Base-by-base conservation (phyloP, 2,113 vertebrate species). In the Leiothrix lutea region DNA sequence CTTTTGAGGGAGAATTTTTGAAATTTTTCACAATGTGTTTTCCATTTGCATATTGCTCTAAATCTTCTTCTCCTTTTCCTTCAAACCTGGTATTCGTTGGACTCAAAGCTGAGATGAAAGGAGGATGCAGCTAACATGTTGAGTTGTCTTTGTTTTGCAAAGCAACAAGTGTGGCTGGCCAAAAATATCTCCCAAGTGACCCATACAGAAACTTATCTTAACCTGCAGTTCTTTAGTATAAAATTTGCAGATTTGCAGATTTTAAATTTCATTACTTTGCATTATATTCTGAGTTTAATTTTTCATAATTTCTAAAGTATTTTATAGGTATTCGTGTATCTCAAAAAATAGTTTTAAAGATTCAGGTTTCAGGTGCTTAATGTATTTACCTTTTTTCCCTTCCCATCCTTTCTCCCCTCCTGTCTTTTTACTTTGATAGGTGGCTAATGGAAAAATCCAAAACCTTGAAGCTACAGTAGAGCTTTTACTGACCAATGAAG, bases 361-460 rank as follows among this genome's bases (percentile, higher is more conserved):
- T 71, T n/a, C n/a, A n/a, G 3, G 2, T 80, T 80, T 83, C 40
- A 24, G 22, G 14, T 84, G 24, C 57, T 56, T 87, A 64, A 92
- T 67, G 4, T 54, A 45, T 65, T 72, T 69, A 11, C 4, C 29
- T 31, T 36, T 51, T 60, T n/a, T 35, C 16, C 24, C 24, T 44
- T 33, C 26, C 20, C 25, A 11, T 69, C 9, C 8, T 69, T 48
- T 45, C 14, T 66, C 3, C 13, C 17, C 33, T 80, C 18, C 53
- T 95, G 48, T 65, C 50, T 78, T 85, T 80, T 86, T 50, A 4
- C 50, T 69, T 35, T 79, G 80, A 69, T 99, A 99, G 99, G 97
- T 98, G 95, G 99, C 99, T 33, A 99, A 99, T 4, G 98, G 98
- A 40, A 99, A 98, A 74, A 99, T 99, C 89, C 98, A 98, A 87